phyloP scores from a whole-genome alignment of 2,888 invertebrate genomes.

The Lepas anatifera region DNA sequence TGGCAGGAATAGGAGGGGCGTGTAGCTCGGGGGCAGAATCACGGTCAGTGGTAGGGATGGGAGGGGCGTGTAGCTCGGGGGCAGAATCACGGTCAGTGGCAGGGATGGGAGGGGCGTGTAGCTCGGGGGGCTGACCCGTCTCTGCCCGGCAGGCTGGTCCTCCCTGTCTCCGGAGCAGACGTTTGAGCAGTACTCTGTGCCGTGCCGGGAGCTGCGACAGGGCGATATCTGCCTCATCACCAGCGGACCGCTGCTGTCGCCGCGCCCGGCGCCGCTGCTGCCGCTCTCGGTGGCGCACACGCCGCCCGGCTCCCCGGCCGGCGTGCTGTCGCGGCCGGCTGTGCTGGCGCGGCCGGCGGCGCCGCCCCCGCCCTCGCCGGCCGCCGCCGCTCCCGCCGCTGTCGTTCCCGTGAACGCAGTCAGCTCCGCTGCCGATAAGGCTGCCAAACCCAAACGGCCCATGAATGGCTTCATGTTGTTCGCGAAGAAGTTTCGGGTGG shows the following conservation, averaged over 20 bases:
- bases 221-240: conserved; percentile 34
- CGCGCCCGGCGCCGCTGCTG: background rate
- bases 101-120: too few species aligned
- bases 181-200: conserved; percentile 34
- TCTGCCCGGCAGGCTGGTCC: conserved; percentile 34
- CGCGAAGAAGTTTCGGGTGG: conserved; percentile 38
- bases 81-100: conserved; percentile 31
- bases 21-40: too few species aligned
- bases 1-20: too few species aligned
- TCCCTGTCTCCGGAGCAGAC: conserved; percentile 34
- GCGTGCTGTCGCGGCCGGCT: conserved; percentile 11
- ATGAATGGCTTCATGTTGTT: conserved; percentile 44
- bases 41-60: conserved; percentile 29
- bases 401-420: background rate
- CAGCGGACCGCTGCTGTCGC: conserved; percentile 3
- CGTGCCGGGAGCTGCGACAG: conserved; percentile 33
- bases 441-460: conserved; percentile 36
- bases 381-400: background rate
- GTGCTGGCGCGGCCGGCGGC: background rate
- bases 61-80: too few species aligned
- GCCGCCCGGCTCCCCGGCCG: background rate
- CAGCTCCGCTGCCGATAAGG: conserved; percentile 14
- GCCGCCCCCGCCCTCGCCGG: conserved; percentile 14
- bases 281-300: background rate
- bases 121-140: too few species aligned